These are phyloP conservation scores for Ophioderma brevispina DNA, from an alignment of 35 echinoderm and acorn worm genomes.

Conservation along the genomic window DNA sequence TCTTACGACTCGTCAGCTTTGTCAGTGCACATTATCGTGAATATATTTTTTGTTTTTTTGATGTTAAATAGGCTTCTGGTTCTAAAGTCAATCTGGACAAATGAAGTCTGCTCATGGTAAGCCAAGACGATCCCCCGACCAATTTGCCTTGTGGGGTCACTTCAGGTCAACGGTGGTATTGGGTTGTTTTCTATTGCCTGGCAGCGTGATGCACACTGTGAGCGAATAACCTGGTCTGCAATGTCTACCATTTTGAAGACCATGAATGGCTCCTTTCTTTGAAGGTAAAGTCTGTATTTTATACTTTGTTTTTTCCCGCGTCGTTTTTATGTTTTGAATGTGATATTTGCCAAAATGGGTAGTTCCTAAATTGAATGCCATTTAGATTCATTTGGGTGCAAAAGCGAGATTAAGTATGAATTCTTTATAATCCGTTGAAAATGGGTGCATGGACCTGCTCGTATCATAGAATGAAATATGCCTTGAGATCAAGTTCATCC, in stretches of 20 bases:
- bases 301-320: neutral
- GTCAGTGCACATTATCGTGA: neutral
- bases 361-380: neutral
- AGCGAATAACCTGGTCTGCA: neutral
- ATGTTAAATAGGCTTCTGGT: neutral
- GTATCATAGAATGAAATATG: no score
- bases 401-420: neutral
- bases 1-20: conserved; percentile 23
- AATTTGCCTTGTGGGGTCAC: neutral
- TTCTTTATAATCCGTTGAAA: no score
- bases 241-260: neutral
- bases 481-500: no score
- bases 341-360: neutral
- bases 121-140: neutral
- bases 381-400: neutral
- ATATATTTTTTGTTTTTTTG: neutral
- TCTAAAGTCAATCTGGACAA: neutral
- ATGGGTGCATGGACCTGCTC: no score
- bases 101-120: neutral
- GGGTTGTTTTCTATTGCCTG: neutral
- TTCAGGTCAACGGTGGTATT: neutral
- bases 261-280: neutral
- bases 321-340: neutral
- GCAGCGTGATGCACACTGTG: neutral
- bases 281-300: neutral